Evolutionary conservation across 2,113 vertebrate species (phyloP).

Genomic region (Gallinago undulata): DNA sequence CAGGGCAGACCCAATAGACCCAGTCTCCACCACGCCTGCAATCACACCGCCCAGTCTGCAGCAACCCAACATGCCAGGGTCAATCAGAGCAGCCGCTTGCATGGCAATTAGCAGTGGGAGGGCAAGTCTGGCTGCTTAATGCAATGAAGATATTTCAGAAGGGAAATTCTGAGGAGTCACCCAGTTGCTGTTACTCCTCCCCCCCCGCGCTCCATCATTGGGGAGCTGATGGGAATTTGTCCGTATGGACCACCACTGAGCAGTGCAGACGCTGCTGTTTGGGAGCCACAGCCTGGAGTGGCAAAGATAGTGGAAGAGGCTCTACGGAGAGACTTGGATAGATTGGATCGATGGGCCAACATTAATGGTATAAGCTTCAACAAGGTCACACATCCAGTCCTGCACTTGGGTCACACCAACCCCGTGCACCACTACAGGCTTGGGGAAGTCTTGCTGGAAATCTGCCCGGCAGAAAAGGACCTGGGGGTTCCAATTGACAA

Average conservation of each 20-base stretch:
- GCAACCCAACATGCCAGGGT: constrained; percentile 6
- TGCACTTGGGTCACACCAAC: too few species aligned
- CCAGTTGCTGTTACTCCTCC: background rate
- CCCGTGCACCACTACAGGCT: too few species aligned
- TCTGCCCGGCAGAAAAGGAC: too few species aligned
- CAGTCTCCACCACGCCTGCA: background rate
- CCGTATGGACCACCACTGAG: background rate
- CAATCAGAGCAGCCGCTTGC: constrained; percentile 36
- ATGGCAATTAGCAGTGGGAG: constrained; percentile 20
- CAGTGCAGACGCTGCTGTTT: background rate
- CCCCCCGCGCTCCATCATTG: background rate
- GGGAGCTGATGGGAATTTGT: background rate
- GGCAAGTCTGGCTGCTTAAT: constrained; percentile 24
- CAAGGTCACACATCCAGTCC: too few species aligned
- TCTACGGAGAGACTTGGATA: too few species aligned
- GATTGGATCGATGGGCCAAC: too few species aligned
- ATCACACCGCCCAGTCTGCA: background rate
- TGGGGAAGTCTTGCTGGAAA: too few species aligned
- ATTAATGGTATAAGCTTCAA: too few species aligned
- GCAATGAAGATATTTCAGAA: constrained; percentile 28
- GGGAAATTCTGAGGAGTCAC: background rate
- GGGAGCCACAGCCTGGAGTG: background rate
- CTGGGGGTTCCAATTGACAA: too few species aligned
- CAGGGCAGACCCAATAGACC: background rate
- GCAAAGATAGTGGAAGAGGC: background rate